Base-by-base conservation (phyloP, 1,140 invertebrate genomes). In the Lasaia peninsularis region DNA sequence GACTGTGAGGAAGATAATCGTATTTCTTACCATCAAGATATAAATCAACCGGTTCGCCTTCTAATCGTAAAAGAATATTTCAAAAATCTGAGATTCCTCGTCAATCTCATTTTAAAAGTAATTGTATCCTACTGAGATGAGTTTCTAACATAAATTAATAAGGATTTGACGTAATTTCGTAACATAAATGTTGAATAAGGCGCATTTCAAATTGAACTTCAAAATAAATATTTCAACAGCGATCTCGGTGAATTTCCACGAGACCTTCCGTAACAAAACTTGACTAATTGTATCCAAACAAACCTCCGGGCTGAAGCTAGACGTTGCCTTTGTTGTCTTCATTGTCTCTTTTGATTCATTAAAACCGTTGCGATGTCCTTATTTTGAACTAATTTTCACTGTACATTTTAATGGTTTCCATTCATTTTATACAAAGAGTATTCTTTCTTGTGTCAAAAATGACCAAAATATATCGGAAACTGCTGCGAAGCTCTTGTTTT, bases 271-370 rank as follows among this genome's bases (percentile, higher is more conserved):
- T 16, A 40, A 40, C 37, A 40, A 40, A 40, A 40, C 37, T 40
- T 40, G 37, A 40, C 37, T 18, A 40, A 40, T 40, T 40, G 37
- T 40, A 40, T 40, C 14, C 37, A 40, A 40, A 40, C 37, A 40
- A 40, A 18, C 37, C 37, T 40, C 37, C 37, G 37, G 37, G 37
- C 37, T 40, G 37, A 2, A 40, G 12, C 37, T 40, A 40, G 37
- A 40, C 37, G 37, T 40, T 6, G 34, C 14, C 37, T 40, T 40
- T 40, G 37, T 40, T 40, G 10, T 10, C 14, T 40, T 40, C 37
- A 18, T 40, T 40, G 16, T 40, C 14, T 40, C 14, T 10, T 18
- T 12, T 18, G 37, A 16, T 40, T 40, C 16, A 40, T 40, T 40
- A 40, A 40, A 40, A 40, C 14, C 35, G 7, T 40, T 40, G 14